Conservation (phyloP, 2,888 invertebrate genomes). For the Dasypogon diadema region DNA sequence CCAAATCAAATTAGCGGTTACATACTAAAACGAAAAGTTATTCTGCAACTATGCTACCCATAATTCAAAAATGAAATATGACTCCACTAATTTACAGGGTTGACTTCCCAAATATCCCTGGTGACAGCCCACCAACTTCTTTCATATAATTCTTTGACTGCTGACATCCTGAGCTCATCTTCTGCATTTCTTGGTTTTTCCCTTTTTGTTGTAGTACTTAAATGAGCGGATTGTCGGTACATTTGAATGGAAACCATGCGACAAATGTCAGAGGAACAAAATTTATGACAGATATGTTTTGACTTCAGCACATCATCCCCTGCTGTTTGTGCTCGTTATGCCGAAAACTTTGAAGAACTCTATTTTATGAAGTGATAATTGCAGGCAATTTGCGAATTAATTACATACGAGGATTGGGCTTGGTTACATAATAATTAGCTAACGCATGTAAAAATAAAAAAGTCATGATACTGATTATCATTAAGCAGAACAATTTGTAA, state of each 20-base stretch:
- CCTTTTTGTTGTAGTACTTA: not conserved
- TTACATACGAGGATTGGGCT: not conserved
- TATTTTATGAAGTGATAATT: conserved; percentile 31
- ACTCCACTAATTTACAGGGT: conserved; percentile 9
- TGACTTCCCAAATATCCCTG: not conserved
- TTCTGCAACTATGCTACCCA: no score
- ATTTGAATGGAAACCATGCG: conserved; percentile 54
- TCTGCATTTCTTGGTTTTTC: not conserved
- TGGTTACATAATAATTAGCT: not conserved
- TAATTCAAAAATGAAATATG: not conserved
- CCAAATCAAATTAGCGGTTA: no score
- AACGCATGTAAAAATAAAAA: no score
- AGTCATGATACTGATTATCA: no score
- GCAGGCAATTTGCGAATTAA: conserved; percentile 11
- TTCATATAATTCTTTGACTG: conserved; percentile 8
- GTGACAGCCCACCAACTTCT: conserved; percentile 13
- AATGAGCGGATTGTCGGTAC: conserved; percentile 53
- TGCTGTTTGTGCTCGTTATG: not conserved
- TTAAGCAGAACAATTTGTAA: no score
- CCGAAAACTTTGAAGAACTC: not conserved
- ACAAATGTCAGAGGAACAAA: conserved; percentile 56
- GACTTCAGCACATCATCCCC: conserved; percentile 50
- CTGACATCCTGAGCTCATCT: conserved; percentile 1
- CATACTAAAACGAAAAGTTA: no score
- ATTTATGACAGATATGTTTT: conserved; percentile 59